Percentiles rank a stretch among this genome's conserved stretches.
These are phyloP conservation scores for Megalopta genalis DNA, from an alignment of 1,140 invertebrate species.

Conservation along the genomic window DNA sequence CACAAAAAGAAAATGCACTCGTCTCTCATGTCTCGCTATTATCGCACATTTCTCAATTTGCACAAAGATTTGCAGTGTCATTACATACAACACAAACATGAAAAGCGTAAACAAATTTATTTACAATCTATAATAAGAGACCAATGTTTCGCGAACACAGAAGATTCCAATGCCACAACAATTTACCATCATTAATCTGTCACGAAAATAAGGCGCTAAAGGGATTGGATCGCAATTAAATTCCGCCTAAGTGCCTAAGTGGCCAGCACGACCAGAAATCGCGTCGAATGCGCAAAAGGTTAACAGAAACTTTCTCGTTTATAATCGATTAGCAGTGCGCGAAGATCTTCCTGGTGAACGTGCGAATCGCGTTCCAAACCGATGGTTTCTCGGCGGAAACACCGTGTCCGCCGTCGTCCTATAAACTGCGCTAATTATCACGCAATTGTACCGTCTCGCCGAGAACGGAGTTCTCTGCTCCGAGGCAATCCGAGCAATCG, in stretches of 20 bases:
- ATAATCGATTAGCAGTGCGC: not conserved
- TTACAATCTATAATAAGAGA: not conserved
- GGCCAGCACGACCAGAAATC: not conserved
- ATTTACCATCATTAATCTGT: no score
- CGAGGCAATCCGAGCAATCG: not conserved
- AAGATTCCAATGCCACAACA: no score
- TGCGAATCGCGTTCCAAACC: not conserved
- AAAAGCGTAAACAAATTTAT: no score
- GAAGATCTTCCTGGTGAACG: not conserved
- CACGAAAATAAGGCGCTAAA: not conserved
- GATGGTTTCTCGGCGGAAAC: not conserved
- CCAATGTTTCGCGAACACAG: not conserved
- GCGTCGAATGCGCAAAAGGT: not conserved
- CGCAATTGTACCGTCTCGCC: not conserved
- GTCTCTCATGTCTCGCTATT: no score
- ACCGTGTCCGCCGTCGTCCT: not conserved
- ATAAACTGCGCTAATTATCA: conserved; percentile 1
- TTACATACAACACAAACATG: no score
- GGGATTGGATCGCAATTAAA: not conserved
- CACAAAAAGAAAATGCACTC: no score
- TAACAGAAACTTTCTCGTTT: not conserved
- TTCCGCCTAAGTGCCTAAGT: not conserved
- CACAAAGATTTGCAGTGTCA: no score
- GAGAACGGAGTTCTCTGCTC: no score
- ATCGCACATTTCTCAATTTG: no score